These are phyloP conservation scores for Phenganax marumi DNA, from an alignment of 92 coral and sea anemone genomes.

Conservation along the genomic window DNA sequence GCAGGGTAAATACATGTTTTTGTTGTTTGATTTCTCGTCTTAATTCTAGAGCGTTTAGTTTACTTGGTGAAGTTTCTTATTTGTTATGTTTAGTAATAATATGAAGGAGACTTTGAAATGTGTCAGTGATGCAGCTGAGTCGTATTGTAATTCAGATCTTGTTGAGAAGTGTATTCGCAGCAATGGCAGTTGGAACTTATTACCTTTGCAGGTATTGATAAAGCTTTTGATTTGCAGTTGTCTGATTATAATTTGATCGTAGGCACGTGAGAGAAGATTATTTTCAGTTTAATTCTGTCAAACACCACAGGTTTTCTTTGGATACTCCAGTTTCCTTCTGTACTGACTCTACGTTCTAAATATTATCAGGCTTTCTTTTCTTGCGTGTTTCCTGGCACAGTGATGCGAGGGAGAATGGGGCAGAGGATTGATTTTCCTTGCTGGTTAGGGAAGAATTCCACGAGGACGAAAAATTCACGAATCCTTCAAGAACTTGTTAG, in stretches of 20 bases:
- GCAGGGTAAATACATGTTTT: constrained; percentile 62
- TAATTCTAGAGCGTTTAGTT: no score
- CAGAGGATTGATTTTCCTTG: constrained; percentile 91
- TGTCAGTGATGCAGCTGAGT: constrained; percentile 81
- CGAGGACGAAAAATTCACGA: constrained; percentile 72
- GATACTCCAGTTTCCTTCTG: no score
- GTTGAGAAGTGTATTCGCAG: constrained; percentile 70
- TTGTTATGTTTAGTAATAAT: constrained; percentile 58
- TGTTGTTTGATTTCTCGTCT: background rate
- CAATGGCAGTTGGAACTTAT: constrained; percentile 73
- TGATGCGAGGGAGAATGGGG: constrained; percentile 83
- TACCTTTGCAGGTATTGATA: constrained; percentile 77
- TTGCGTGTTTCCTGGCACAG: constrained; percentile 76
- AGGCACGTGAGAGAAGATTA: background rate
- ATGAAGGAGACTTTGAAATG: constrained; percentile 66
- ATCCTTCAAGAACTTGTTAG: constrained; percentile 83
- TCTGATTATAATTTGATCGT: no score
- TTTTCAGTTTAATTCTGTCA: background rate
- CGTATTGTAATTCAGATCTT: constrained; percentile 81
- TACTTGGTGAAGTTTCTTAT: background rate
- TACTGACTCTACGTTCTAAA: no score
- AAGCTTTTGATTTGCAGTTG: background rate
- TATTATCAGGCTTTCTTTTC: constrained; percentile 52
- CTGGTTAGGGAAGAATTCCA: constrained; percentile 95
- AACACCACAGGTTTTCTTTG: background rate